Base-by-base conservation (phyloP, 2,113 vertebrate species). In the Equus quagga region DNA sequence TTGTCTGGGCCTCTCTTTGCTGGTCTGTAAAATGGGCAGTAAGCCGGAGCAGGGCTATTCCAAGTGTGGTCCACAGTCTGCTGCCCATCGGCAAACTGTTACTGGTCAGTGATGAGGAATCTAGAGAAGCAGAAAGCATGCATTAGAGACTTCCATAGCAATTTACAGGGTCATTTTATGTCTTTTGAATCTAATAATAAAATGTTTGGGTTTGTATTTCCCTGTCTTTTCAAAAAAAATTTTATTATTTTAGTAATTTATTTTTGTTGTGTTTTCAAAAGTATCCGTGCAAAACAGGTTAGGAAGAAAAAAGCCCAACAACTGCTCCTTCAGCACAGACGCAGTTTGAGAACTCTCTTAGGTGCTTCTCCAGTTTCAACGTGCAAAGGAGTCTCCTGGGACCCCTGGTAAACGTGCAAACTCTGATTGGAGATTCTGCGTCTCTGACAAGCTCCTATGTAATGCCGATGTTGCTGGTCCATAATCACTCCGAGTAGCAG, bases 181-280 rank as follows among this genome's bases (percentile, higher is more conserved):
- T 33, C n/a, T 69, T 97, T 67, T 36, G 65, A 89, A 26, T 85
- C 56, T 67, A 86, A 19, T 80, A 80, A 85, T 84, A 81, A 60
- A 56, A 79, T 26, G 4, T 80, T 79, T 58, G 33, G 6, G 10
- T 62, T 88, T 94, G 36, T 56, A 62, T 51, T 80, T 51, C 33
- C 33, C 44, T 72, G 51, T 83, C 28, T 80, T 65, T 86, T 41
- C 36, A 41, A 41, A 41, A 41, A 41, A 49, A 54, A 60, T 88
- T 64, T 70, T 4, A 78, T 64, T 88, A 65, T 91, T 51, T 69
- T 58, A 41, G 58, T 65, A n/a, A 83, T 64, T 82, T 49, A 56
- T 64, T 88, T 87, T 89, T 64, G 54, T n/a, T 58, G 1, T 23
- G 26, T 85, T 79, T 84, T 79, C 26, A 24, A 89, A 92, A 46